Conservation (phyloP, 2,888 invertebrate species). For the Drosophila pseudotakahashii region DNA sequence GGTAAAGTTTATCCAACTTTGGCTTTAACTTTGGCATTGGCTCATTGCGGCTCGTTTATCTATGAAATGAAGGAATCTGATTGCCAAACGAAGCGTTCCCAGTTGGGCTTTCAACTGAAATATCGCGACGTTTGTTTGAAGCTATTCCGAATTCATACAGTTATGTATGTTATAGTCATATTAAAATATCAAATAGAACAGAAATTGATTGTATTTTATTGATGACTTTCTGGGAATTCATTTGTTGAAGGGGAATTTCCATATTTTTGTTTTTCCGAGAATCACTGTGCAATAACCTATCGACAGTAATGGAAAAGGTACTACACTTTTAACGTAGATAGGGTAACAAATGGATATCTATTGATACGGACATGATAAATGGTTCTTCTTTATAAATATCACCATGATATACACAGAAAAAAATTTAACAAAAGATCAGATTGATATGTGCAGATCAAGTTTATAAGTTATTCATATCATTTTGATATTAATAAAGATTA, state of each 20-base stretch:
- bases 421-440: too few species aligned
- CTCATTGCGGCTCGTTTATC: constrained; percentile 71
- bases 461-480: too few species aligned
- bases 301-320: constrained; percentile 2
- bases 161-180: too few species aligned
- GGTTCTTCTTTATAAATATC: too few species aligned
- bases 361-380: neutral
- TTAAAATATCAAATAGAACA: constrained; percentile 19
- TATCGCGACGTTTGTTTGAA: constrained; percentile 1
- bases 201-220: constrained; percentile 14
- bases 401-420: too few species aligned
- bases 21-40: constrained; percentile 64
- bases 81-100: constrained; percentile 35
- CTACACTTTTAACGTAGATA: neutral
- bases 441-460: too few species aligned
- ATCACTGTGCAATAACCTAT: neutral
- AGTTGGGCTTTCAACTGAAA: constrained; percentile 9
- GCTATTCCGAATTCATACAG: constrained; percentile 6
- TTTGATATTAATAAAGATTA: too few species aligned
- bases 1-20: constrained; percentile 65
- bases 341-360: neutral
- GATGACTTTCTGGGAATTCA: constrained; percentile 3
- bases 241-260: constrained; percentile 10
- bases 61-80: constrained; percentile 67
- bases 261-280: neutral